Conservation (phyloP, 1,140 invertebrate genomes). For the Oppia nitens region DNA sequence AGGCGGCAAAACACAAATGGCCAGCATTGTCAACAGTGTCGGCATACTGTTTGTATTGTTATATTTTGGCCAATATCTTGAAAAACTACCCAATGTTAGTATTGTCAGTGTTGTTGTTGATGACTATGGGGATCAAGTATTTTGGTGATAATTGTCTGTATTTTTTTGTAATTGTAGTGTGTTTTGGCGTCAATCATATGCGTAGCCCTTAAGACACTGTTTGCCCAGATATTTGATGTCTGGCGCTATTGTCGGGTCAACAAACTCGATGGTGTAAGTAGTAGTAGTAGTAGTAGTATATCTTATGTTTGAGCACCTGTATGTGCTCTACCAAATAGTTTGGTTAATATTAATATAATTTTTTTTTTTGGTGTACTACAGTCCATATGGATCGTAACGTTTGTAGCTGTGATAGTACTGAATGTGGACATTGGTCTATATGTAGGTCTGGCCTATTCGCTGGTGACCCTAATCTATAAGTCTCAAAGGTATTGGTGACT, state of each 20-base stretch:
- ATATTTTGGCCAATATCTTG: slow-evolving; percentile 68
- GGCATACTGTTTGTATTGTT: slow-evolving; percentile 55
- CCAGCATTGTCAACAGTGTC: slow-evolving; percentile 40
- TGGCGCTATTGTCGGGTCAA: slow-evolving; percentile 54
- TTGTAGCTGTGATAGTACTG: slow-evolving; percentile 53
- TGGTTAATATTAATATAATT: not conserved
- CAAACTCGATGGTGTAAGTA: slow-evolving; percentile 47
- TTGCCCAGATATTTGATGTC: slow-evolving; percentile 59
- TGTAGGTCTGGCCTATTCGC: slow-evolving; percentile 41
- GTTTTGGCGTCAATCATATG: slow-evolving; percentile 75
- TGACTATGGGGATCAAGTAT: not conserved
- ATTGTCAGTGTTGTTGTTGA: not conserved
- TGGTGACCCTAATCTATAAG: slow-evolving; percentile 22
- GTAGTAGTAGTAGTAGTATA: not conserved
- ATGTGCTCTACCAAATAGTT: not conserved
- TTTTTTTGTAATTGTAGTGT: slow-evolving; percentile 36
- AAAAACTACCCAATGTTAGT: slow-evolving; percentile 52
- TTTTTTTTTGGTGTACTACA: slow-evolving; percentile 1
- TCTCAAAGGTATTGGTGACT: slow-evolving; percentile 27
- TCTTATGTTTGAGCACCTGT: too few relatives aligned
- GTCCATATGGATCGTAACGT: slow-evolving; percentile 62
- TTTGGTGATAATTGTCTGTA: not conserved
- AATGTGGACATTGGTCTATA: slow-evolving; percentile 66
- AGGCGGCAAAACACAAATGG: slow-evolving; percentile 11
- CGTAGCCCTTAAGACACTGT: slow-evolving; percentile 77